These are phyloP conservation scores for Amblyjoppa proteus DNA, from an alignment of 2,888 invertebrate genomes.

Conservation along the genomic window DNA sequence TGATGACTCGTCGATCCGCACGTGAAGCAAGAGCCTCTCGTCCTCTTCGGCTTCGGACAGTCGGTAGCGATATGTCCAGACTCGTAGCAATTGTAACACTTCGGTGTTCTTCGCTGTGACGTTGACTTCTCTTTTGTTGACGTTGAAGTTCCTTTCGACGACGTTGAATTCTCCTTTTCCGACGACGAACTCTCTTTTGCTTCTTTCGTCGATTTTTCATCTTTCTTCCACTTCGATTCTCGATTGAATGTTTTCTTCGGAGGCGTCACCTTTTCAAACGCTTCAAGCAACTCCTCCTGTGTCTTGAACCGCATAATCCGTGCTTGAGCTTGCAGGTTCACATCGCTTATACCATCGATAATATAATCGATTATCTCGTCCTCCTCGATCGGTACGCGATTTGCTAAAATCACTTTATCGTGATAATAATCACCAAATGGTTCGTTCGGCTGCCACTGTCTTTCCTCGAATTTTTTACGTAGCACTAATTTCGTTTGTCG, in stretches of 20 bases:
- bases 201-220: slow-evolving; percentile 36
- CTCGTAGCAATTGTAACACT: slow-evolving; percentile 37
- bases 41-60: slow-evolving; percentile 40
- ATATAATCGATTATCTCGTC: slow-evolving; percentile 59
- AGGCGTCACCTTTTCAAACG: slow-evolving; percentile 29
- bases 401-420: slow-evolving; percentile 65
- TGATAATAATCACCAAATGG: slow-evolving; percentile 65
- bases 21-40: slow-evolving; percentile 31
- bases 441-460: slow-evolving; percentile 59
- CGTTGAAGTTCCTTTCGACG: slow-evolving; percentile 19
- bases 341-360: slow-evolving; percentile 40
- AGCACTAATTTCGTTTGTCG: slow-evolving; percentile 44
- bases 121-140: slow-evolving; percentile 22
- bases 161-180: slow-evolving; percentile 15
- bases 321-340: slow-evolving; percentile 32
- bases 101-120: slow-evolving; percentile 18
- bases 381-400: slow-evolving; percentile 55
- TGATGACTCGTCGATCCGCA: slow-evolving; percentile 42
- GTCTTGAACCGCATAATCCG: slow-evolving; percentile 30
- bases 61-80: slow-evolving; percentile 31
- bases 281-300: slow-evolving; percentile 16
- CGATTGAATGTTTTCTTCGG: slow-evolving; percentile 3
- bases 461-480: slow-evolving; percentile 56
- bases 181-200: slow-evolving; percentile 5
- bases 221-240: slow-evolving; percentile 27